A percentile compares a stretch with the other conserved stretches of the same genome.
Conservation (phyloP, 2,797 vertebrate genomes). For the Pagetopsis macropterus region DNA sequence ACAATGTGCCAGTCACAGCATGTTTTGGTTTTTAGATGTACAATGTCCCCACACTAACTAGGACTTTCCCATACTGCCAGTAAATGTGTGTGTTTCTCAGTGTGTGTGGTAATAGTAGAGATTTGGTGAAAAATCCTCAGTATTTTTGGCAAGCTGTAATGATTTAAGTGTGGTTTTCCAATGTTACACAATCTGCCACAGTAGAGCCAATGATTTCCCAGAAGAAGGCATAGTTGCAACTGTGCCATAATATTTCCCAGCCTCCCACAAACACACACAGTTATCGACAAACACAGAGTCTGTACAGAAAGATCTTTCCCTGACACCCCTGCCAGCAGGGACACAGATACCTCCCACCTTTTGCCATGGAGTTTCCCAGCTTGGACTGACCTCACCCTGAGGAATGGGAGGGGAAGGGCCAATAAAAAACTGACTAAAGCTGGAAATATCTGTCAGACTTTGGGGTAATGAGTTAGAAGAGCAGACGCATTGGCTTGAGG, state of each 20-base stretch:
- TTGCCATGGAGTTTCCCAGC: constrained; percentile 62
- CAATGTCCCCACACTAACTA: neutral
- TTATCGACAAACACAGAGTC: neutral
- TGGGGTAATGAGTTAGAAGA: constrained; percentile 21
- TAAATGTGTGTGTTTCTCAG: neutral
- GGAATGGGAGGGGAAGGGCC: constrained; percentile 46
- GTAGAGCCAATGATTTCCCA: constrained; percentile 25
- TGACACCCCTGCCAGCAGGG: neutral
- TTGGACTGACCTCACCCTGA: constrained; percentile 35
- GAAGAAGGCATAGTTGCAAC: constrained; percentile 8
- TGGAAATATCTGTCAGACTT: constrained; percentile 31
- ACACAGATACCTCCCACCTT: constrained; percentile 24
- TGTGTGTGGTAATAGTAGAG: neutral
- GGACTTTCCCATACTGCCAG: constrained; percentile 9
- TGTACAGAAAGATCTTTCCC: neutral
- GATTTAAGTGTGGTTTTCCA: constrained; percentile 22
- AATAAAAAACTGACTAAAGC: constrained; percentile 45
- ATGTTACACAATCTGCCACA: constrained; percentile 53
- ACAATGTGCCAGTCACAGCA: neutral
- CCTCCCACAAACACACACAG: constrained; percentile 22
- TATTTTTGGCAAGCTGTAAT: neutral
- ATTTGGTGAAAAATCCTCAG: constrained; percentile 30
- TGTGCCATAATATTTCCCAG: neutral
- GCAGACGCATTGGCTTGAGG: neutral
- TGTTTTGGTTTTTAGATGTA: neutral